Base-by-base conservation (phyloP, 1,140 invertebrate species). In the Eupristina koningsbergeri region DNA sequence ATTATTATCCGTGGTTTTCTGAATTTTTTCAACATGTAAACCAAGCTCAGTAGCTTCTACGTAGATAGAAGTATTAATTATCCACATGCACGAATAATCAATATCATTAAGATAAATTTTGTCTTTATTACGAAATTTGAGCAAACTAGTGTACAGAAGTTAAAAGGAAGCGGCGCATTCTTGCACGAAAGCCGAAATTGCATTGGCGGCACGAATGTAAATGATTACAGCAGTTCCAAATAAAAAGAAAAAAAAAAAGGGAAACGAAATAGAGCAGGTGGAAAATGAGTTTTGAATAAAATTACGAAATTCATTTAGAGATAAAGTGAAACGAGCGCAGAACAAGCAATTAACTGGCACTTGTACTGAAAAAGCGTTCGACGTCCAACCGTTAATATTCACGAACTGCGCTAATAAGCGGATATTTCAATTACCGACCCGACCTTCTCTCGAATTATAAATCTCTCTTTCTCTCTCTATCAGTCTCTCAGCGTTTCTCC, bases 371-470 rank as follows among this genome's bases (percentile, higher is more conserved):
- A 77, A 41, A 41, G 53, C 34, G 17, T 36, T 34, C 11, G 11
- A 3, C 36, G 0, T 2, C 13, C 58, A 45, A 19, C n/a, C 53
- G 22, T 34, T 39, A 63, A n/a, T 53, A 61, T 34, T 78, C 58
- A 29, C 0, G 34, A 78, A 58, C 34, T 71, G 41, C 75, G 47
- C 53, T 84, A 84, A 84, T 84, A 73, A 63, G 17, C 47, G 41
- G 47, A 84, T 53, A 74, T 74, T 84, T 84, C 82, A 84, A 74
- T 84, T 79, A 79, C n/a, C 50, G 74, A 19, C 22, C 47, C 45
- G 31, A 31, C 17, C 15, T 47, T 31, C 61, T 58, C 73, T 73
- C 53, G 47, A 58, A 79, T 78, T 73, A 84, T 84, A 84, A 84
- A 84, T 67, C 77, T 83, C 13, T 6, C 22, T 31, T 19, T 39